Base-by-base conservation (phyloP, 2,113 vertebrate species). In the Tympanuchus pallidicinctus region DNA sequence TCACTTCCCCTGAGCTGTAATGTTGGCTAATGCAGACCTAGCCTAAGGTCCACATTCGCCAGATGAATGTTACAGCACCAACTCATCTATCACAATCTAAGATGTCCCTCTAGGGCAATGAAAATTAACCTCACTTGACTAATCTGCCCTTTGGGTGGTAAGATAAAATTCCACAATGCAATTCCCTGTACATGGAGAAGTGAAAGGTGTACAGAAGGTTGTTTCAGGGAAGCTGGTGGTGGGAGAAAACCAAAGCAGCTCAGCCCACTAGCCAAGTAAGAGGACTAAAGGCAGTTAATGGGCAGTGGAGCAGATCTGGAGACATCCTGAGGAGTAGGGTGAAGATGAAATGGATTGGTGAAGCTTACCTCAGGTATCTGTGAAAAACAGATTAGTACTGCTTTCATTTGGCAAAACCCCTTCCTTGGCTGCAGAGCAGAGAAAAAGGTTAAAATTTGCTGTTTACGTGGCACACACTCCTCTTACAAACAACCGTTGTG, bases 401-500 rank as follows among this genome's bases (percentile, higher is more conserved):
- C 18, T 50, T 69, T 69, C 67, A 80, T 82, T 42, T 86, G 65
- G 79, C 50, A 92, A 30, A 38, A n/a, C 7, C 14, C 28, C 28
- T 81, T 88, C 86, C 70, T 78, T 86, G 90, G 80, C 32, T 70
- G 64, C 2, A 10, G 32, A 90, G 56, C 28, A 40, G 67, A 95
- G n/a, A 48, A 59, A 21, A 38, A 11, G 45, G 74, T 17, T 88
- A 65, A 65, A 90, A 88, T 86, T 83, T 78, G 69, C 52, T 74
- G 13, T 83, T 95, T 78, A 71, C 32, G 76, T 69, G 80, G 60
- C 75, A 82, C 9, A 2, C 30, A 42, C 60, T 90, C 85, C 71
- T 73, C 85, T 88, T 93, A 91, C 75, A 89, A 89, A 70, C 59
- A 88, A 63, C 54, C 69, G 27, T 80, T 63, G 25, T 83, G 69